These are phyloP conservation scores for Venustaconcha ellipsiformis DNA, from an alignment of 1,140 invertebrate genomes.

Conservation along the genomic window DNA sequence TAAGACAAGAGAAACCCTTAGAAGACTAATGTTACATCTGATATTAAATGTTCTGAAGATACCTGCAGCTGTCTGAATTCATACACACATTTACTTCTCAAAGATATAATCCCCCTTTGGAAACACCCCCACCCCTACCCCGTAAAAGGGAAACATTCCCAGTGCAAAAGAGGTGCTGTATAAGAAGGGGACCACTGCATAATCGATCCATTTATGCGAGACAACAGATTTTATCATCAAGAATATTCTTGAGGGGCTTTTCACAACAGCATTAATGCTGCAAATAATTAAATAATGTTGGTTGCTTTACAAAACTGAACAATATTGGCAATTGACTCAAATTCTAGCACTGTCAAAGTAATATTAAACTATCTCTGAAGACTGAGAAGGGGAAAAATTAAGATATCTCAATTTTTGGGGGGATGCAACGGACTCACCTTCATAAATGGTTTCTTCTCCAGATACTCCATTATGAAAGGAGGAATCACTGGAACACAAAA, in stretches of 20 bases:
- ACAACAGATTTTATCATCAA: not conserved
- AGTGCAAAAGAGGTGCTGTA: no score
- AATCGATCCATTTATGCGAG: not conserved
- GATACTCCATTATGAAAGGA: conserved; percentile 67
- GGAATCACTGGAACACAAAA: conserved; percentile 36
- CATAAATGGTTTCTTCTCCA: conserved; percentile 67
- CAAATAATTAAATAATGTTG: no score
- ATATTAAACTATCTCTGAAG: no score
- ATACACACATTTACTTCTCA: no score
- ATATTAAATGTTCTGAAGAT: no score
- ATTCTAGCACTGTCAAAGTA: not conserved
- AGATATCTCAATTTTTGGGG: not conserved
- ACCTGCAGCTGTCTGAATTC: no score
- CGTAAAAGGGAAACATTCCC: no score
- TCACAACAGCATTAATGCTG: not conserved
- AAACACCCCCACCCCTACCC: no score
- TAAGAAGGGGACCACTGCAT: no score
- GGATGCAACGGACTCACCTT: conserved; percentile 38
- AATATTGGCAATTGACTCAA: not conserved
- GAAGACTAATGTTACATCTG: no score
- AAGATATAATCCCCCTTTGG: no score
- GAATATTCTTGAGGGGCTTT: not conserved
- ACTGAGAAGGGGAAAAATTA: not conserved
- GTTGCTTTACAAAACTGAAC: not conserved
- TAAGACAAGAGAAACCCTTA: no score